phyloP scores from a whole-genome alignment of 2,888 invertebrate species.

The Eupelmus urozonus region DNA sequence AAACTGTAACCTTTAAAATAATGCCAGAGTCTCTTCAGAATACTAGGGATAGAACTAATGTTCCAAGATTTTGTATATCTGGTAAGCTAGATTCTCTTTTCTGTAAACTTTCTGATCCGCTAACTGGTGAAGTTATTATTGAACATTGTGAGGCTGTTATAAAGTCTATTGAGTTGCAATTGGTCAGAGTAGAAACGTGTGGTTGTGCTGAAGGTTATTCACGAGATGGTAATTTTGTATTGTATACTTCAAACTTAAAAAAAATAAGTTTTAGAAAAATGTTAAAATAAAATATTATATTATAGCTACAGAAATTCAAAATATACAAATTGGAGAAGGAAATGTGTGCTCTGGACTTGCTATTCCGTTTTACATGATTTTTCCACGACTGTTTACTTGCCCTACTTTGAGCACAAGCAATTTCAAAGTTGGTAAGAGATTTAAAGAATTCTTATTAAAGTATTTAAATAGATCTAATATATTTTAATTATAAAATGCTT shows the following conservation, averaged over 20 bases:
- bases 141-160: constrained; percentile 90
- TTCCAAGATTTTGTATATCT: constrained; percentile 90
- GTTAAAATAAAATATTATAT: constrained; percentile 58
- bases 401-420: constrained; percentile 93
- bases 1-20: constrained; percentile 89
- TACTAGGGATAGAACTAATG: constrained; percentile 82
- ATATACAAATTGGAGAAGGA: constrained; percentile 97
- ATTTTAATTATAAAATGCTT: constrained; percentile 13
- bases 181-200: constrained; percentile 96
- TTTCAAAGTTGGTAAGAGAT: constrained; percentile 92
- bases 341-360: constrained; percentile 89
- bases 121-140: constrained; percentile 91
- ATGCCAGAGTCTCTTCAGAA: constrained; percentile 90
- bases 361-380: constrained; percentile 96
- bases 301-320: constrained; percentile 97
- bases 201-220: constrained; percentile 95
- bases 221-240: constrained; percentile 85
- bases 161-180: constrained; percentile 95
- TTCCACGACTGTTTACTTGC: constrained; percentile 96
- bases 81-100: constrained; percentile 90
- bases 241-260: too few species aligned
- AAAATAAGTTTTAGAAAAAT: constrained; percentile 5
- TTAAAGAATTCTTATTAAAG: constrained; percentile 16
- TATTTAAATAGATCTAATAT: neutral
- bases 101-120: constrained; percentile 90